phyloP scores from a whole-genome alignment of 2,888 invertebrate species.

The Notocelia uddmanniana region DNA sequence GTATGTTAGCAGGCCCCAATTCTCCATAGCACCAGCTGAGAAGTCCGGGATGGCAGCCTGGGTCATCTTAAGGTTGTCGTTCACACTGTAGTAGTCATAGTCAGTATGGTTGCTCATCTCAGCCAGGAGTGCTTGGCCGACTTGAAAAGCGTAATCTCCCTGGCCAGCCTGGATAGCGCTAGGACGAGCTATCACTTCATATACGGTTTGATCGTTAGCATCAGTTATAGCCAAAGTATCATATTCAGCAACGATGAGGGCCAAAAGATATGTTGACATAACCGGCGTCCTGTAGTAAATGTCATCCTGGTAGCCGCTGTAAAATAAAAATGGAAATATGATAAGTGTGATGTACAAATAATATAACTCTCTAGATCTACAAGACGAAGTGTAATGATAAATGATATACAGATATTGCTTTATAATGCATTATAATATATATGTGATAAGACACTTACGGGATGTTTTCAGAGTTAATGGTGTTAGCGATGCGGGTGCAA shows the following conservation, averaged over 20 bases:
- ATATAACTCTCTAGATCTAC: background rate
- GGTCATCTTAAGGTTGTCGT: constrained; percentile 85
- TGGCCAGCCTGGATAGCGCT: constrained; percentile 68
- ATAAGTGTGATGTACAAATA: background rate
- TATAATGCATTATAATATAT: too few relatives aligned
- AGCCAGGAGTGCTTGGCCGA: constrained; percentile 74
- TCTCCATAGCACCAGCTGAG: constrained; percentile 93
- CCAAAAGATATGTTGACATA: constrained; percentile 90
- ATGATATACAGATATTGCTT: too few relatives aligned
- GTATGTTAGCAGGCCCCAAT: constrained; percentile 93
- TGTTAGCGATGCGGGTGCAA: constrained; percentile 84
- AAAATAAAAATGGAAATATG: constrained; percentile 14
- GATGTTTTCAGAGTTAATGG: constrained; percentile 39
- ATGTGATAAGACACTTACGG: constrained; percentile 62
- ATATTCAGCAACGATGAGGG: constrained; percentile 89
- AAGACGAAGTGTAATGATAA: background rate
- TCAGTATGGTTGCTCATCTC: constrained; percentile 86
- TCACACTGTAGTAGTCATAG: constrained; percentile 76
- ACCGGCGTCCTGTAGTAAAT: constrained; percentile 71
- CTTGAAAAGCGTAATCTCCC: constrained; percentile 71
- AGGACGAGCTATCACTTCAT: constrained; percentile 80
- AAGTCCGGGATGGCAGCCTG: constrained; percentile 93
- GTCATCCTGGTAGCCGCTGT: constrained; percentile 68
- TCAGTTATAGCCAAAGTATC: constrained; percentile 51
- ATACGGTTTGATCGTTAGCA: constrained; percentile 51